phyloP scores from a whole-genome alignment of 2,797 vertebrate genomes.

The Ctenosaura bakeri region DNA sequence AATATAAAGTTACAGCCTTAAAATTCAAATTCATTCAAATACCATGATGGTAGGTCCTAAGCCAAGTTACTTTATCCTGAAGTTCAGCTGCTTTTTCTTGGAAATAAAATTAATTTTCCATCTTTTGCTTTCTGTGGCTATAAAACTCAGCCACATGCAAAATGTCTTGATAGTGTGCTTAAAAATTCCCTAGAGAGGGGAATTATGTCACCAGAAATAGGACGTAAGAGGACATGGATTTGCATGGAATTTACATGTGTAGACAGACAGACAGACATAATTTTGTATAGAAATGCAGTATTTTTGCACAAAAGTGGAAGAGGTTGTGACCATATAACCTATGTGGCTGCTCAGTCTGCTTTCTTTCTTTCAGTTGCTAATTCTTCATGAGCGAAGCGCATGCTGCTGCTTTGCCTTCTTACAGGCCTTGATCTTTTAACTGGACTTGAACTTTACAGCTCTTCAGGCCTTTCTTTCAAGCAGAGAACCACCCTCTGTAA shows the following conservation, averaged over 20 bases:
- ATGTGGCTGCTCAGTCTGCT: background rate
- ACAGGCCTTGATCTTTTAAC: no score
- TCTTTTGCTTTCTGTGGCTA: constrained; percentile 60
- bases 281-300: background rate
- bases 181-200: background rate
- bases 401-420: background rate
- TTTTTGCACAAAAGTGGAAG: background rate
- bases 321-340: no score
- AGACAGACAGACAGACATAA: no score
- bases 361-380: background rate
- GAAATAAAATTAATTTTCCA: constrained; percentile 57
- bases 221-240: background rate
- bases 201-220: background rate
- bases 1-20: background rate
- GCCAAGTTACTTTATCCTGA: background rate
- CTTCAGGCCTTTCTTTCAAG: background rate
- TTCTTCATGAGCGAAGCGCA: background rate
- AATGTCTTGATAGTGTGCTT: background rate
- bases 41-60: background rate
- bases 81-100: background rate
- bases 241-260: background rate
- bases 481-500: background rate
- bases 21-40: background rate
- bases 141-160: constrained; percentile 65
- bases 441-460: background rate